Percentiles rank a stretch among this genome's conserved stretches.
Evolutionary conservation across 53 echinoderm and acorn worm genomes (phyloP).

Genomic region (Echinometra lucunter): DNA sequence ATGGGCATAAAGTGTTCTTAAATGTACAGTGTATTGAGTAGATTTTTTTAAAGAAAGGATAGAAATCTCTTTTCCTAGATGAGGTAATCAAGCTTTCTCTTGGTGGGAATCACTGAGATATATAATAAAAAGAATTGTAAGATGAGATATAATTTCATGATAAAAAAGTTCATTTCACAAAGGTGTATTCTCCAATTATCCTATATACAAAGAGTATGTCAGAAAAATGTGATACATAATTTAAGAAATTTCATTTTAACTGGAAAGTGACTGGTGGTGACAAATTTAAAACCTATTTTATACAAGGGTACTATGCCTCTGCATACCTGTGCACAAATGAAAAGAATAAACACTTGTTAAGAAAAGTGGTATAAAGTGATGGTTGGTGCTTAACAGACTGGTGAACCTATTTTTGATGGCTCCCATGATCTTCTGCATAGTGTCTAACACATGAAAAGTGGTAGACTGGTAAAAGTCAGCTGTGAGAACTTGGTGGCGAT

Average conservation of each 20-base stretch:
- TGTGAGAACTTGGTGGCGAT: neutral
- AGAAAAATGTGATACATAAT: neutral
- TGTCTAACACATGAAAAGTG: neutral
- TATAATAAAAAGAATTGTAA: neutral
- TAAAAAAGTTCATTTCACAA: too few relatives aligned
- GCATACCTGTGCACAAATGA: neutral
- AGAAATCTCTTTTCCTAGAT: neutral
- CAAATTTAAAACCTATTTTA: too few relatives aligned
- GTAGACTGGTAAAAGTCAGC: neutral
- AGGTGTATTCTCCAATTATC: neutral
- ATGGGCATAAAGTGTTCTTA: neutral
- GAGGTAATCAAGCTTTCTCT: neutral
- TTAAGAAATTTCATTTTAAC: neutral
- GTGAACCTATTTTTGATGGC: conserved; percentile 8
- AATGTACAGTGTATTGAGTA: neutral
- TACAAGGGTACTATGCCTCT: too few relatives aligned
- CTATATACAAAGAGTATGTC: neutral
- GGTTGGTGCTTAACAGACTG: too few relatives aligned
- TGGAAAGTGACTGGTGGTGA: neutral
- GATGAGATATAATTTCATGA: neutral
- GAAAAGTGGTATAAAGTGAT: conserved; percentile 43
- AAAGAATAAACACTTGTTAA: too few relatives aligned
- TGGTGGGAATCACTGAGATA: neutral
- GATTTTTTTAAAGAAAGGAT: neutral
- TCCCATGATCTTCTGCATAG: neutral